phyloP scores from a whole-genome alignment of 2,888 invertebrate species.

The Spodoptera littoralis region DNA sequence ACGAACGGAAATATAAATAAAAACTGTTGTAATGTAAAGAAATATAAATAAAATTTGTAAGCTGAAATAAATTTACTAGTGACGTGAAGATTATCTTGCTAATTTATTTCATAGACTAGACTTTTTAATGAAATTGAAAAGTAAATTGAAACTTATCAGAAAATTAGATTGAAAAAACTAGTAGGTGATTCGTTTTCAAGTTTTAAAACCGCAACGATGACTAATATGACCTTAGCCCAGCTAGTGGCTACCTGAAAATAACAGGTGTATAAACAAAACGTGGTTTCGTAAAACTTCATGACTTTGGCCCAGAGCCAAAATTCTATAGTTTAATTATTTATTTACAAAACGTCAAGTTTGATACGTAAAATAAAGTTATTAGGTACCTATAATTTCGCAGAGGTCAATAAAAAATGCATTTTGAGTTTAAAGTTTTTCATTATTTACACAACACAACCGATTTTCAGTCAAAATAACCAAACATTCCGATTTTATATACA shows the following conservation, averaged over 20 bases:
- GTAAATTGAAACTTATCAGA: too few species aligned
- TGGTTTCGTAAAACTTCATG: constrained; percentile 54
- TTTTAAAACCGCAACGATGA: constrained; percentile 45
- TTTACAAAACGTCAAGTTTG: constrained; percentile 34
- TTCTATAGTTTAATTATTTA: constrained; percentile 35
- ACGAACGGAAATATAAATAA: too few species aligned
- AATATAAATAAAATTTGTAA: too few species aligned
- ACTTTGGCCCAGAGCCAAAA: constrained; percentile 69
- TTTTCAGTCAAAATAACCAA: constrained; percentile 44
- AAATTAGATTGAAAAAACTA: too few species aligned
- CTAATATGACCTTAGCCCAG: constrained; percentile 68
- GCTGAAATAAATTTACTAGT: too few species aligned
- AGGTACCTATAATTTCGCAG: not conserved
- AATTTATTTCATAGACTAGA: too few species aligned
- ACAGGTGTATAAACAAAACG: constrained; percentile 70
- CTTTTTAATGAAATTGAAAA: too few species aligned
- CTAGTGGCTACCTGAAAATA: constrained; percentile 82
- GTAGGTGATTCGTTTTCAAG: not conserved
- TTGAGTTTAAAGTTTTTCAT: constrained; percentile 28
- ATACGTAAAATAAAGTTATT: constrained; percentile 4
- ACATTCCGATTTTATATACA: constrained; percentile 19
- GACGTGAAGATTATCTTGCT: too few species aligned
- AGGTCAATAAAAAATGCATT: constrained; percentile 38
- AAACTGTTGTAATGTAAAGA: too few species aligned
- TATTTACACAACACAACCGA: constrained; percentile 58